Conservation (phyloP, 1,140 invertebrate genomes). For the Venturia canescens region DNA sequence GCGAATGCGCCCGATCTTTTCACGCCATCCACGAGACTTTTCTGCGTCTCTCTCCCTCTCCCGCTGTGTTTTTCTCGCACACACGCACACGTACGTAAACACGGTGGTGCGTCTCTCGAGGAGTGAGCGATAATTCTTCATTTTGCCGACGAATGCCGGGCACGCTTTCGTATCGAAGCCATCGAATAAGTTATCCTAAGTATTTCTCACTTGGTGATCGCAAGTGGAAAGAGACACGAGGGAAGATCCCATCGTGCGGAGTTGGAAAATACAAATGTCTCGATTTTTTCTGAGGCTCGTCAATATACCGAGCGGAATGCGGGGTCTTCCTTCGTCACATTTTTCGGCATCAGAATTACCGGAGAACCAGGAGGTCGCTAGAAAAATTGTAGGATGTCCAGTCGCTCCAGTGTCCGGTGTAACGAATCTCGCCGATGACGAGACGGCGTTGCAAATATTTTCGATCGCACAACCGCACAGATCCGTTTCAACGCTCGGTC, state of each 20-base stretch:
- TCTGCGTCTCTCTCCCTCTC: background rate
- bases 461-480: too few relatives aligned
- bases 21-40: background rate
- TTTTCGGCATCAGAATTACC: background rate
- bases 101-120: background rate
- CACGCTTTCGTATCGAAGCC: conserved; percentile 56
- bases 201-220: conserved; percentile 58
- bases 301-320: background rate
- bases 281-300: background rate
- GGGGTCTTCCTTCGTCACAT: too few relatives aligned
- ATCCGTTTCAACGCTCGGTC: background rate
- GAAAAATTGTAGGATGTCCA: too few relatives aligned
- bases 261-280: conserved; percentile 34
- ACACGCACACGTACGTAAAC: background rate
- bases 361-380: background rate
- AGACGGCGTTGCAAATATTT: too few relatives aligned
- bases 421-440: too few relatives aligned
- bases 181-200: conserved; percentile 58
- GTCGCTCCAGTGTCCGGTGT: too few relatives aligned
- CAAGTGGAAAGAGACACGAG: background rate
- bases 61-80: background rate
- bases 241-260: background rate
- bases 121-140: conserved; percentile 63
- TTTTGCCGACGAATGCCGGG: conserved; percentile 57
- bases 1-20: conserved; percentile 6